Conservation (phyloP, 2,797 vertebrate genomes). For the Tapera naevia region DNA sequence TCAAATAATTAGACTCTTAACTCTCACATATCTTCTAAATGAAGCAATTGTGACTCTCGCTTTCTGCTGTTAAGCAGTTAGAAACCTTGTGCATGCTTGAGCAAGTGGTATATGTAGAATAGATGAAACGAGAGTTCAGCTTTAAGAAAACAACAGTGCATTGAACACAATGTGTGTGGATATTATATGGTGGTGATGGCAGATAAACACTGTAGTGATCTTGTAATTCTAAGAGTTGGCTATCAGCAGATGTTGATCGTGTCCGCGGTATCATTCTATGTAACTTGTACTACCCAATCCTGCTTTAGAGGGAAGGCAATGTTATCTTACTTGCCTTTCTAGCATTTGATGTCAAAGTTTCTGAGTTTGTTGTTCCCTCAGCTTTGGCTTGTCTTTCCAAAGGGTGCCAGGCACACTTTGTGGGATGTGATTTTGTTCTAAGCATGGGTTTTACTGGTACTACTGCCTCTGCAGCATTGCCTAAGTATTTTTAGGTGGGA, state of each 20-base stretch:
- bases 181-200: neutral
- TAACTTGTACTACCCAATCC: rapidly evolving
- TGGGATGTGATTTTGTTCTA: neutral
- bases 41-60: neutral
- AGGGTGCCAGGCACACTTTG: neutral
- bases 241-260: neutral
- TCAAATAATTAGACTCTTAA: neutral
- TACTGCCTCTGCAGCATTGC: neutral
- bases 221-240: neutral
- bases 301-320: neutral
- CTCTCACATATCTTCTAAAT: neutral
- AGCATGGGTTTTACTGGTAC: neutral
- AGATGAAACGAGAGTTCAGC: neutral
- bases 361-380: neutral
- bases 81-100: neutral
- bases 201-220: neutral
- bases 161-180: neutral
- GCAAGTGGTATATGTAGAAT: neutral
- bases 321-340: neutral
- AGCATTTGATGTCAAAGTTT: neutral
- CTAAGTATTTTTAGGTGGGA: neutral
- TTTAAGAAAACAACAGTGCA: neutral
- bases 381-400: neutral
- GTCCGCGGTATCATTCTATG: neutral
- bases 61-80: neutral